These are phyloP conservation scores for Myrmophylax atrothorax DNA, from an alignment of 2,113 vertebrate species.

Conservation along the genomic window DNA sequence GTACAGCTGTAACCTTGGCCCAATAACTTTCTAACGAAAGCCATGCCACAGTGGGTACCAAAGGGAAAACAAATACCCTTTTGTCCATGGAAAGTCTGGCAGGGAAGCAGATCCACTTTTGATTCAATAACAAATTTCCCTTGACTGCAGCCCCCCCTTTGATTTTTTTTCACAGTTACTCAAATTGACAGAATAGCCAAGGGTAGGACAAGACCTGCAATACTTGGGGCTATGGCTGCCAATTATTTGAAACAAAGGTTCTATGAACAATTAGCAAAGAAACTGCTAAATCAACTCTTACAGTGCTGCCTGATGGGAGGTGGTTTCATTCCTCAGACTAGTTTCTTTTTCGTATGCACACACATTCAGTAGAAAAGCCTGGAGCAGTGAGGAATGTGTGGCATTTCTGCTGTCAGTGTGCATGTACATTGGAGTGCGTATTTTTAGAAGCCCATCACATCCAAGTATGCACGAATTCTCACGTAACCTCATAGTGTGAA, in stretches of 20 bases:
- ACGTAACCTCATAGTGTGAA: conserved; percentile 43
- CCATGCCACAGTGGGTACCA: conserved; percentile 17
- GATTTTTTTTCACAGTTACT: not conserved
- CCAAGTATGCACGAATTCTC: conserved; percentile 65
- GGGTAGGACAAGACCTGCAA: not conserved
- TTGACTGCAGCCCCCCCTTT: not conserved
- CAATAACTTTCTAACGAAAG: conserved; percentile 11
- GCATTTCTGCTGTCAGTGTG: conserved; percentile 61
- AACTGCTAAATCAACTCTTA: not conserved
- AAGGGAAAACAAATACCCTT: conserved; percentile 48
- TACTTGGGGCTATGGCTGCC: not conserved
- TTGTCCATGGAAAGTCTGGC: conserved; percentile 15
- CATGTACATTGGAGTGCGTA: conserved; percentile 13
- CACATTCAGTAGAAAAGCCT: not conserved
- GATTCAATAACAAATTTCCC: conserved; percentile 43
- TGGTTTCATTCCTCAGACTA: not conserved
- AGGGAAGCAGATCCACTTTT: conserved; percentile 13
- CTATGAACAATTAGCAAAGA: not conserved
- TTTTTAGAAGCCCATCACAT: conserved; percentile 60
- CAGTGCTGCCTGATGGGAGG: not conserved
- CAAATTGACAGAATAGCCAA: not conserved
- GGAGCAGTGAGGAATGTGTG: conserved; percentile 48
- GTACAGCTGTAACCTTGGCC: conserved; percentile 47
- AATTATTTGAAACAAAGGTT: not conserved
- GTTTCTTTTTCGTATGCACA: not conserved